These are phyloP conservation scores for silkworm (Bombyx mori) DNA, from an alignment of 1,140 invertebrate species.

Conservation along the genomic window ASM3026992v2 NC_085110.1:18800501-18801000, in stretches of 20 bases:
- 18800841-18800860: slow-evolving; percentile 4
- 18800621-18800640: too few species aligned
- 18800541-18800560: too few species aligned
- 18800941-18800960: slow-evolving; percentile 72
- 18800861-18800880: background rate
- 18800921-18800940: slow-evolving; percentile 80
- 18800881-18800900: slow-evolving; percentile 76
- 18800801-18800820: slow-evolving; percentile 3
- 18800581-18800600: too few species aligned
- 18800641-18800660: too few species aligned
- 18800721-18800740: too few species aligned
- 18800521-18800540: too few species aligned
- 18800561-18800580: too few species aligned
- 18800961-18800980: slow-evolving; percentile 8
- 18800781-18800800: slow-evolving; percentile 4
- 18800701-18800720: too few species aligned
- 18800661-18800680: too few species aligned
- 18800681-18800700: too few species aligned
- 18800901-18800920: slow-evolving; percentile 70
- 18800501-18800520: too few species aligned
- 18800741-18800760: background rate
- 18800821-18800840: slow-evolving; percentile 4
- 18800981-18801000: slow-evolving; percentile 10
- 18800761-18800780: slow-evolving; percentile 2
- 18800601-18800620: too few species aligned